Percentiles rank a stretch among this genome's conserved stretches.
phyloP scores from a whole-genome alignment of 2,888 invertebrate genomes.

The Oligia strigilis region DNA sequence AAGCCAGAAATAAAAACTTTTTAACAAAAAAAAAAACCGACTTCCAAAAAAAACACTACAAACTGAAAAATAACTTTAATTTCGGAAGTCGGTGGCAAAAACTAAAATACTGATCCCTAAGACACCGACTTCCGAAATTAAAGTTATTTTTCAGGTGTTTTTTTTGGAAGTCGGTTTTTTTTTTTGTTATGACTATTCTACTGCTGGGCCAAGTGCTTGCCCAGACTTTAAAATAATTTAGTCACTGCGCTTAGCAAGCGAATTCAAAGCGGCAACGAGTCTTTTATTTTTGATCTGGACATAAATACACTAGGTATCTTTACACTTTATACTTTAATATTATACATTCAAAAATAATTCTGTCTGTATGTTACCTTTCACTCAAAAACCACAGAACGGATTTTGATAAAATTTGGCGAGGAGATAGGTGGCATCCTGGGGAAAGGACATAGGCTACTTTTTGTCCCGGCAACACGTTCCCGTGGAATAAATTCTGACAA shows the following conservation, averaged over 20 bases:
- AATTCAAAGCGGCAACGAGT: neutral
- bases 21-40: too few species aligned
- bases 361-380: neutral
- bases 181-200: too few species aligned
- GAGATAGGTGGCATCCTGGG: neutral
- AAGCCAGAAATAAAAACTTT: too few species aligned
- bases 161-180: too few species aligned
- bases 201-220: neutral
- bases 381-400: neutral
- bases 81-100: too few species aligned
- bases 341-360: neutral
- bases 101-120: too few species aligned
- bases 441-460: neutral
- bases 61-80: too few species aligned
- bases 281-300: neutral
- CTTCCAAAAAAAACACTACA: too few species aligned
- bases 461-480: neutral
- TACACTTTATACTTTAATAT: neutral
- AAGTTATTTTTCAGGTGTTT: too few species aligned
- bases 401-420: neutral
- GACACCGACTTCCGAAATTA: too few species aligned
- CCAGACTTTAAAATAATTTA: neutral
- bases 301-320: neutral
- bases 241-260: neutral
- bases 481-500: too few species aligned